These are phyloP conservation scores for Lepidostoma basale DNA, from an alignment of 1,140 invertebrate species.

Conservation along the genomic window DNA sequence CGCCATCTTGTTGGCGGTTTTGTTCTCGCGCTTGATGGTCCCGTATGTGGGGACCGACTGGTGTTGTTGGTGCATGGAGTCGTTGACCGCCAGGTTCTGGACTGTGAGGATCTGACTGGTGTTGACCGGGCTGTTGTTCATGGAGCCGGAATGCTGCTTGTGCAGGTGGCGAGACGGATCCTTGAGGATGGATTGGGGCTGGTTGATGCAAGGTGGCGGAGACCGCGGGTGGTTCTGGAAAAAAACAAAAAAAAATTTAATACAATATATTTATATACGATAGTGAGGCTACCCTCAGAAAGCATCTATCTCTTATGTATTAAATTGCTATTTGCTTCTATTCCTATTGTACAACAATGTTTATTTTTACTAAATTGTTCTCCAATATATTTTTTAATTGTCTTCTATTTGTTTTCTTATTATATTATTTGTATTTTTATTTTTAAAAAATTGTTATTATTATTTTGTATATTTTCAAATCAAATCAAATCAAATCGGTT, in stretches of 20 bases:
- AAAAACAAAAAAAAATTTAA: conserved; percentile 1
- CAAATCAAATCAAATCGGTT: too few relatives aligned
- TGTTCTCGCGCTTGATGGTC: conserved; percentile 60
- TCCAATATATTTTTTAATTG: too few relatives aligned
- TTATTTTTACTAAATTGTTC: too few relatives aligned
- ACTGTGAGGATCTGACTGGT: conserved; percentile 59
- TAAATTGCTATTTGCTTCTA: too few relatives aligned
- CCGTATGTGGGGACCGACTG: conserved; percentile 55
- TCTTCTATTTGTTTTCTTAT: too few relatives aligned
- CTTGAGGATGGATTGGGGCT: conserved; percentile 66
- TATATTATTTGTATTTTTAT: too few relatives aligned
- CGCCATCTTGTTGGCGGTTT: conserved; percentile 49
- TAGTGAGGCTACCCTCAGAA: too few relatives aligned
- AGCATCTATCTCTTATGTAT: too few relatives aligned
- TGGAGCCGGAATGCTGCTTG: conserved; percentile 58
- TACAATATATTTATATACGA: background rate
- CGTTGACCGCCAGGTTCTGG: conserved; percentile 51
- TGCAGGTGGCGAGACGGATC: conserved; percentile 65
- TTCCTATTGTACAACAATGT: too few relatives aligned
- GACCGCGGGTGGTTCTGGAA: conserved; percentile 43
- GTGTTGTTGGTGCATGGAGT: conserved; percentile 46
- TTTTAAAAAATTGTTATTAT: too few relatives aligned
- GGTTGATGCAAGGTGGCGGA: conserved; percentile 55
- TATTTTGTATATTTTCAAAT: too few relatives aligned
- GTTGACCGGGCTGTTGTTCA: conserved; percentile 55